A percentile compares a stretch with the other conserved stretches of the same genome.
phyloP scores from a whole-genome alignment of 92 coral and sea anemone species.

The Pocillopora meandrina region DNA sequence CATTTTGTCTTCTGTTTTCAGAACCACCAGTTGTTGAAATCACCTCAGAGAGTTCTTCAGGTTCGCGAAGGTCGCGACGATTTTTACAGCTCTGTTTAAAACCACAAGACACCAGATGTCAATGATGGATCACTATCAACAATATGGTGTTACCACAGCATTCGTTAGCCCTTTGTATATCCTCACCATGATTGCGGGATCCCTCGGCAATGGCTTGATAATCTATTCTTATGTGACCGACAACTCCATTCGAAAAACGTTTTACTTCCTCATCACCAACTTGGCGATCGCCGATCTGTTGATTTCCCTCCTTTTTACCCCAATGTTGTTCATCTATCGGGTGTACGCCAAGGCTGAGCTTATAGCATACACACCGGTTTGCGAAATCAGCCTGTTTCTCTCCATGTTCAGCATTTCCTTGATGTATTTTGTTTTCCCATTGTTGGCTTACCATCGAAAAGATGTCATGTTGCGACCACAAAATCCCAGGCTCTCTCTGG shows the following conservation, averaged over 20 bases:
- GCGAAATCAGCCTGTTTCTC: conserved; percentile 72
- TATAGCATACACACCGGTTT: conserved; percentile 82
- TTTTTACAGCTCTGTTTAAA: no score
- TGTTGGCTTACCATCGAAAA: conserved; percentile 82
- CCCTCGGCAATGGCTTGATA: conserved; percentile 81
- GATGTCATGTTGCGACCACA: conserved; percentile 81
- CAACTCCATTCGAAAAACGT: conserved; percentile 65
- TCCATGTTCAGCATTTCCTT: conserved; percentile 85
- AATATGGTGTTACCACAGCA: conserved; percentile 74
- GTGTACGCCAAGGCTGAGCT: conserved; percentile 73
- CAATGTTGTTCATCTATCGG: conserved; percentile 83
- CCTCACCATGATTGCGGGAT: conserved; percentile 69
- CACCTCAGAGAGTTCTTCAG: neutral
- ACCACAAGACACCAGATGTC: no score
- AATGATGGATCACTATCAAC: conserved; percentile 56
- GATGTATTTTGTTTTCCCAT: conserved; percentile 85
- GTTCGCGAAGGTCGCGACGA: neutral
- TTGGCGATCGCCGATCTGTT: conserved; percentile 85
- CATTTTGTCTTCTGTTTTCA: neutral
- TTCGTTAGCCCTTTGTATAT: conserved; percentile 76
- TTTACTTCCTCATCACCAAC: conserved; percentile 81
- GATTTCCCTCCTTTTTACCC: conserved; percentile 80
- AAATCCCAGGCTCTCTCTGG: conserved; percentile 66
- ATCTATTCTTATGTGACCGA: conserved; percentile 71
- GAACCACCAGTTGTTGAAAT: neutral